Conservation (phyloP, 2,113 vertebrate genomes). For the Taxidea taxus region DNA sequence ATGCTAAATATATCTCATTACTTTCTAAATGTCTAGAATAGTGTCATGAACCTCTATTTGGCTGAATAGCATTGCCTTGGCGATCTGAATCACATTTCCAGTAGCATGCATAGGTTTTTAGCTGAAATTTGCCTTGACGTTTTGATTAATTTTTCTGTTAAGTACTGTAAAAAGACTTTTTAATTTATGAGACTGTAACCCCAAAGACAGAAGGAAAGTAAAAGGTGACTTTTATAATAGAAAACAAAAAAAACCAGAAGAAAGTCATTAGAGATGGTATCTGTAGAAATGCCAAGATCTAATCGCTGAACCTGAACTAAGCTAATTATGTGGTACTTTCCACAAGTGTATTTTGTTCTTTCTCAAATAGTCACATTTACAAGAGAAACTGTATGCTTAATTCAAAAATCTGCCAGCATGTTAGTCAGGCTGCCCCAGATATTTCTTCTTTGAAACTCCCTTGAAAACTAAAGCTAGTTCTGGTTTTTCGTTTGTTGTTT, state of each 20-base stretch:
- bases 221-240: constrained; percentile 12
- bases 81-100: background rate
- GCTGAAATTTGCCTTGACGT: background rate
- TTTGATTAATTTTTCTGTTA: constrained; percentile 29
- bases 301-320: background rate
- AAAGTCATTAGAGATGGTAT: background rate
- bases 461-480: background rate
- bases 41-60: background rate
- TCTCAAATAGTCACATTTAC: background rate
- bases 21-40: background rate
- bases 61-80: background rate
- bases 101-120: background rate
- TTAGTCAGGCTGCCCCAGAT: background rate
- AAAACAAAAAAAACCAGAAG: background rate
- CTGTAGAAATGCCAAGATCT: background rate
- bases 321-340: background rate
- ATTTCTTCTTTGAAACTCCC: background rate
- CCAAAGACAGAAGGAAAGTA: background rate
- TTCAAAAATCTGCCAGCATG: background rate
- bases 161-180: background rate
- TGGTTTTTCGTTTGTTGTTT: background rate
- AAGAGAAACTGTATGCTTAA: background rate
- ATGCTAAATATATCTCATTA: background rate
- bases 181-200: background rate
- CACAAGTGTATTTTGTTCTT: background rate